Evolutionary conservation across 1,140 invertebrate species (phyloP), one percentile per base, ranked within the genome.

Genomic region (Plectrocnemia conspersa): DNA sequence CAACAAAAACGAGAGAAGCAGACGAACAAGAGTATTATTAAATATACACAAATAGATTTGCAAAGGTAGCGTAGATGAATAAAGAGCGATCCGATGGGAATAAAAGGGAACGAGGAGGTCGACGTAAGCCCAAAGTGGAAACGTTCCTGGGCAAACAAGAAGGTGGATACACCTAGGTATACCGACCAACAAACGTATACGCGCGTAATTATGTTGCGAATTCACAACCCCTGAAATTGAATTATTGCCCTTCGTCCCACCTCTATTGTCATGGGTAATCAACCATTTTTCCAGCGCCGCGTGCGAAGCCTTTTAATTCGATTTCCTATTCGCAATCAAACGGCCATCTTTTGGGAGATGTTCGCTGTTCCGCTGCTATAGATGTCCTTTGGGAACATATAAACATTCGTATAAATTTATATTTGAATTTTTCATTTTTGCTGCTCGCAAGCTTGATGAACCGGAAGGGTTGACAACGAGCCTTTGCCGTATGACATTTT

Each of bases 221-320:
- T 48, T 53, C 56, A 46, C 50, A 45, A 52, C 56, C 50, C 50
- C 49, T 47, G 56, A 58, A 58, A 58, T 58, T 53, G 48, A 58
- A 48, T 58, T 58, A 58, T 58, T 36, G 48, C 56, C 56, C 19
- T 23, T 2, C 19, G 27, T 18, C 44, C 47, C 27, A 44, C 40
- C 41, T 36, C 22, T 46, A 46, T 47, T 52, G 49, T 44, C 42
- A 46, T 16, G 27, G 22, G 44, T 56, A 56, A 44, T 49, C 45
- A 56, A 38, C 23, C 36, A 56, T 49, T 55, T 55, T 55, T 47
- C 24, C 44, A n/a, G 22, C 32, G 27, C 32, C 40, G 52, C 41
- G 52, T 33, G 53, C 21, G 15, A 48, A 55, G 35, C 44, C 53
- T 55, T 55, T 55, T 55, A 55, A 55, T 55, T 55, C 53, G 53